Conservation (phyloP, 2,113 vertebrate species). For the Platichthys flesus region DNA sequence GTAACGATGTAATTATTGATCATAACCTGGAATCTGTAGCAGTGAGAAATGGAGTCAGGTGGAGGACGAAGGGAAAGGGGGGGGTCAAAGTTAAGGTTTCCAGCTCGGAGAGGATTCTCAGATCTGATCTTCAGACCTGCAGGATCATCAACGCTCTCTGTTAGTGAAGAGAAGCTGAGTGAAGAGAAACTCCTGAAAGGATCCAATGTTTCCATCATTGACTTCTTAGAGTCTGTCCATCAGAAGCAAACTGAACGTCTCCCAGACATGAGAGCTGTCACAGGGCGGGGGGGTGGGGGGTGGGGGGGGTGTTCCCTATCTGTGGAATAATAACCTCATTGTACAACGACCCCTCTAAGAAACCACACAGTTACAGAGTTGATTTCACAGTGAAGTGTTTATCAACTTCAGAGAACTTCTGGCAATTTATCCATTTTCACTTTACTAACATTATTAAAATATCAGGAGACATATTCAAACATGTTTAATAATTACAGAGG, state of each 20-base stretch:
- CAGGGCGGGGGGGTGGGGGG: not conserved
- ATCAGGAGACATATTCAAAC: no score
- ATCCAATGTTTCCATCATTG: not conserved
- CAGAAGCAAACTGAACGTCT: not conserved
- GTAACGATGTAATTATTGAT: not conserved
- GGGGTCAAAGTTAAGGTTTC: not conserved
- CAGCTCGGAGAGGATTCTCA: not conserved
- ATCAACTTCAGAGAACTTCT: not conserved
- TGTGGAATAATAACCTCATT: conserved; percentile 3
- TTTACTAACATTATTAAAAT: no score
- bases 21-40: not conserved
- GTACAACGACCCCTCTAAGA: not conserved
- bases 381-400: not conserved
- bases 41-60: not conserved
- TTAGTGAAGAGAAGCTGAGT: not conserved
- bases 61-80: not conserved
- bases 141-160: not conserved
- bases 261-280: not conserved
- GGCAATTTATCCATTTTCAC: no score
- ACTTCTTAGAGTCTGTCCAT: not conserved
- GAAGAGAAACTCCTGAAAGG: not conserved
- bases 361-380: not conserved
- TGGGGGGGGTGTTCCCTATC: not conserved
- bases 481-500: no score
- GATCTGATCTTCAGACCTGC: not conserved